Percentiles rank a stretch among this genome's conserved stretches.
phyloP scores from a whole-genome alignment of 2,797 vertebrate genomes.

The Phrynocephalus guinanensis region DNA sequence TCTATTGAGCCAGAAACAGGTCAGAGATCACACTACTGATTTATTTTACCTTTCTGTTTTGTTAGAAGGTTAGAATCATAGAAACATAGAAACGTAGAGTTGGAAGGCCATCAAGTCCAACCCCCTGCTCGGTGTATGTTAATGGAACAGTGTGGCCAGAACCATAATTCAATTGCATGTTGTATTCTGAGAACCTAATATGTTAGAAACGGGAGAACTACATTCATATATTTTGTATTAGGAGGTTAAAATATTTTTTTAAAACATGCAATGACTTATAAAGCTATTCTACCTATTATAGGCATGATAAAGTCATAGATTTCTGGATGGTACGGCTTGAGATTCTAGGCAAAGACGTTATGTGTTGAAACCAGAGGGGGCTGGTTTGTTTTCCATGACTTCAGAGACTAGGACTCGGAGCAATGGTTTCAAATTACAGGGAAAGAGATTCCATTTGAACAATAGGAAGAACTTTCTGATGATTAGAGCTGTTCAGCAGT shows the following conservation, averaged over 20 bases:
- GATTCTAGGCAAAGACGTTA: not conserved
- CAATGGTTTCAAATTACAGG: too few relatives aligned
- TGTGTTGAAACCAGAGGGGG: not conserved
- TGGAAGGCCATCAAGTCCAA: too few relatives aligned
- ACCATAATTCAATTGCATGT: not conserved
- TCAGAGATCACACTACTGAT: constrained; percentile 56
- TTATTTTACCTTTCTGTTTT: not conserved
- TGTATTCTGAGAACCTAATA: not conserved
- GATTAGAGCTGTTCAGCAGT: too few relatives aligned
- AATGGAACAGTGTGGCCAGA: not conserved
- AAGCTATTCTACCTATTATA: too few relatives aligned
- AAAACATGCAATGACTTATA: not conserved
- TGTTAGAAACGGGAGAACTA: not conserved
- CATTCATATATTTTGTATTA: not conserved
- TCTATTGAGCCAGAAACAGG: constrained; percentile 93
- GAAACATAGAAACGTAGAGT: too few relatives aligned
- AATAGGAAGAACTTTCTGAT: too few relatives aligned
- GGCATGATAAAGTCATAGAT: not conserved
- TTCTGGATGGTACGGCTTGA: not conserved
- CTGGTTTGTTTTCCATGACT: too few relatives aligned
- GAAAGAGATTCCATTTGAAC: too few relatives aligned
- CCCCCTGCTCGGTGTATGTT: too few relatives aligned
- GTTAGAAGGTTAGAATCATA: not conserved
- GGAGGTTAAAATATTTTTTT: not conserved
- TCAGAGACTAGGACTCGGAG: too few relatives aligned